Conservation (phyloP, 2,113 vertebrate species). For the Orthonyx spaldingii region DNA sequence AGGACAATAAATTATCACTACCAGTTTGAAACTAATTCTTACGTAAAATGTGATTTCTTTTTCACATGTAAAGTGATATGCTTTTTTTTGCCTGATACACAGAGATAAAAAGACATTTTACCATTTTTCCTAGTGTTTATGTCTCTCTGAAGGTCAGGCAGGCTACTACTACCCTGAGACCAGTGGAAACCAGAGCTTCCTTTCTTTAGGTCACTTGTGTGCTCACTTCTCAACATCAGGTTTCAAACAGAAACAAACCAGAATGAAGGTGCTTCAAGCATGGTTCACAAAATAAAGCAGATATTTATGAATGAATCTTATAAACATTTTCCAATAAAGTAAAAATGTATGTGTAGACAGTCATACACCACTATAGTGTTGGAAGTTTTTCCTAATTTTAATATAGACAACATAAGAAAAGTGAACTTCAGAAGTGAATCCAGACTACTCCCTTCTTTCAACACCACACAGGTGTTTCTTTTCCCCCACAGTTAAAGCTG, state of each 20-base stretch:
- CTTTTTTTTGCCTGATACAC: background rate
- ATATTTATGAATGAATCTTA: background rate
- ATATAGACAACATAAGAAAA: background rate
- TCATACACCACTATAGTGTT: too few relatives aligned
- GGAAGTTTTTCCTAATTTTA: background rate
- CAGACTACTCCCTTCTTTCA: background rate
- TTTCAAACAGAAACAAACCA: background rate
- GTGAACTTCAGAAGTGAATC: background rate
- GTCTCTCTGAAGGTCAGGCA: background rate
- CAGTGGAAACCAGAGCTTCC: background rate
- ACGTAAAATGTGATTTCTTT: background rate
- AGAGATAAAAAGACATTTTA: background rate
- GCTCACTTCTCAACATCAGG: background rate
- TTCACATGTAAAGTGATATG: background rate
- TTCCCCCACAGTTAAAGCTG: background rate
- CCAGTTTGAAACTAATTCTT: background rate
- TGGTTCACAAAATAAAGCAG: background rate
- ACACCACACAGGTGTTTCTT: background rate
- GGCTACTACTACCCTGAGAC: background rate
- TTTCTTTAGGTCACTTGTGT: background rate
- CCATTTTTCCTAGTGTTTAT: background rate
- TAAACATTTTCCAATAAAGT: background rate
- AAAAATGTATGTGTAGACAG: background rate
- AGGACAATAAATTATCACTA: background rate
- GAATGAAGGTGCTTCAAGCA: background rate